These are phyloP conservation scores for Hydractinia symbiolongicarpus DNA, from an alignment of 30 jellyfish, hydroid and myxozoan genomes.

Conservation along the genomic window DNA sequence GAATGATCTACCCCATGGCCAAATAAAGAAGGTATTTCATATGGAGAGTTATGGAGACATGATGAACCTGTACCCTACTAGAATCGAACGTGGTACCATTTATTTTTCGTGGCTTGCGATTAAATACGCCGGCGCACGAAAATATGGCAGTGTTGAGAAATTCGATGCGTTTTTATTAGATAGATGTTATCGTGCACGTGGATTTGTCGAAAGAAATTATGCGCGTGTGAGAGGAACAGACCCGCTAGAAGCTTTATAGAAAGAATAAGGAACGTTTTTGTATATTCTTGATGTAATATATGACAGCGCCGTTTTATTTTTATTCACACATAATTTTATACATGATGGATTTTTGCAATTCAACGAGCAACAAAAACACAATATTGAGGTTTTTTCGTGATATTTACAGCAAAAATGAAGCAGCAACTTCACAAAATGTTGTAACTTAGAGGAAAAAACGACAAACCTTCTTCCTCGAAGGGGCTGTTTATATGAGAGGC, in stretches of 20 bases:
- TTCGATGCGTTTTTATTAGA: conserved; percentile 36
- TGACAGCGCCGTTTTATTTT: too few species aligned
- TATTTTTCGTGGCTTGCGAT: conserved; percentile 68
- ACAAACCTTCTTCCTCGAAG: too few species aligned
- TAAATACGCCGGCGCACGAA: conserved; percentile 50
- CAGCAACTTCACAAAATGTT: too few species aligned
- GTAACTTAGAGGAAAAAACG: too few species aligned
- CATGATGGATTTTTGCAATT: too few species aligned
- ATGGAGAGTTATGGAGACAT: conserved; percentile 36
- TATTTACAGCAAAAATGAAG: too few species aligned
- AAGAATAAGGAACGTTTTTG: background rate
- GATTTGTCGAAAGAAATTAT: conserved; percentile 33
- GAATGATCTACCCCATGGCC: conserved; percentile 61
- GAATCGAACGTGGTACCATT: conserved; percentile 71
- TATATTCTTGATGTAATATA: too few species aligned
- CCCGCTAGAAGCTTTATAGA: conserved; percentile 33
- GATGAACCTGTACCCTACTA: conserved; percentile 45
- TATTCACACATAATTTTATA: too few species aligned
- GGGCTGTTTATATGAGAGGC: too few species aligned
- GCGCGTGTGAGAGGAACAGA: conserved; percentile 37
- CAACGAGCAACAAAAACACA: too few species aligned
- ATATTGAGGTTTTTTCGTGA: too few species aligned
- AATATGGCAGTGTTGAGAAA: conserved; percentile 32
- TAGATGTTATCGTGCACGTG: conserved; percentile 62
- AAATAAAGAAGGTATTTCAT: conserved; percentile 39